Evolutionary conservation across 1,140 invertebrate genomes (phyloP), one percentile per base, ranked within the genome.

Genomic region (Hyphantria cunea): DNA sequence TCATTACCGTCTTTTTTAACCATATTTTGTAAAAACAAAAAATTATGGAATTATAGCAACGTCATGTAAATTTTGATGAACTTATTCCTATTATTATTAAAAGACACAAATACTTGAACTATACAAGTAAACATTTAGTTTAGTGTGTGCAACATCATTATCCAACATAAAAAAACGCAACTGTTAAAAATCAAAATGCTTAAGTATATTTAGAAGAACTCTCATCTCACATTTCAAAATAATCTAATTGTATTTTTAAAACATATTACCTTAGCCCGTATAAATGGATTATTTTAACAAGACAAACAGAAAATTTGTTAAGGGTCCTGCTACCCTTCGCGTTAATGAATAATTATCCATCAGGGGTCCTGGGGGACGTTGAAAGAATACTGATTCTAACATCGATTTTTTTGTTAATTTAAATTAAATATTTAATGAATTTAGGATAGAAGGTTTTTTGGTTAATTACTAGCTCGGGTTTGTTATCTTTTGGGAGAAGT

Each of bases 321-420:
- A 44, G 37, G 9, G 37, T 7, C n/a, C 9, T 39, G 41, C 12
- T 12, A 44, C 10, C 41, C 41, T 13, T 13, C 6, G 41, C 41
- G 41, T 44, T 44, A 44, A 44, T 44, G 6, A 44, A 44, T 44
- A 44, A 44, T 44, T 44, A 44, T 44, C 41, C 12, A 7, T 6
- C 41, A 44, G 11, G 41, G 41, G 6, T 44, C 9, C 3, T 7
- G 13, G 41, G 12, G 41, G 41, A n/a, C n/a, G 41, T 44, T 13
- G 8, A n/a, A 44, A 44, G 41, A 44, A 44, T 44, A 44, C 41
- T 44, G 12, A 44, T 44, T n/a, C 41, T n/a, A n/a, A n/a, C 41
- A n/a, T 44, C n/a, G 41, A 44, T 44, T 44, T 13, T n/a, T 13
- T 2, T 44, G 41, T 44, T 44, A n/a, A 13, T 44, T 44, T 44